These are phyloP conservation scores for Macaria notata DNA, from an alignment of 2,888 invertebrate genomes.

Conservation along the genomic window DNA sequence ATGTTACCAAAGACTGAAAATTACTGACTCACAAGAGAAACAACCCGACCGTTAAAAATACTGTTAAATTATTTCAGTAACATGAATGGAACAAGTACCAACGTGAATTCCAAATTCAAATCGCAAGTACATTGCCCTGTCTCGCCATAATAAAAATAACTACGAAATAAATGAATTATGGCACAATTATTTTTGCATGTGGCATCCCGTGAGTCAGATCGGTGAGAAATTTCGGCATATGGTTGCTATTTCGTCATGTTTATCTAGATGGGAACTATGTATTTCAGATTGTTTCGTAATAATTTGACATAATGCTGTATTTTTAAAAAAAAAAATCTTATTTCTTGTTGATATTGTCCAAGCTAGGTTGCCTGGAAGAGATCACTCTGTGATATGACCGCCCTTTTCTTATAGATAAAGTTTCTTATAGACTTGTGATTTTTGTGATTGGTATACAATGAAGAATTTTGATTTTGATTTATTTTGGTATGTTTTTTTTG, in stretches of 20 bases:
- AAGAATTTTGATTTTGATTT: no score
- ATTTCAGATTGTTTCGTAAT: conserved; percentile 5
- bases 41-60: no score
- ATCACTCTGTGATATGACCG: no score
- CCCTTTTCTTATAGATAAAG: no score
- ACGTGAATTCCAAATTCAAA: background rate
- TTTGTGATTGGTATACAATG: no score
- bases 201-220: conserved; percentile 15
- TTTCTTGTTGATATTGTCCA: no score
- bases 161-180: conserved; percentile 15
- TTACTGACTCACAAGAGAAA: no score
- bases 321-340: no score
- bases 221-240: conserved; percentile 19
- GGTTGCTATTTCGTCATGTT: conserved; percentile 8
- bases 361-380: no score
- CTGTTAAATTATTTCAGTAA: background rate
- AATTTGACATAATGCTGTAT: background rate
- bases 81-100: conserved; percentile 7
- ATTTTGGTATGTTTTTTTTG: no score
- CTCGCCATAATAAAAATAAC: conserved; percentile 11
- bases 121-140: conserved; percentile 12
- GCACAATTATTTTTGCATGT: conserved; percentile 19
- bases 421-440: no score
- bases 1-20: no score
- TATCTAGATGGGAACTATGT: conserved; percentile 1